Percentiles rank a stretch among this genome's conserved stretches.
These are phyloP conservation scores for Ceramica pisi DNA, from an alignment of 2,888 invertebrate species.

Conservation along the genomic window DNA sequence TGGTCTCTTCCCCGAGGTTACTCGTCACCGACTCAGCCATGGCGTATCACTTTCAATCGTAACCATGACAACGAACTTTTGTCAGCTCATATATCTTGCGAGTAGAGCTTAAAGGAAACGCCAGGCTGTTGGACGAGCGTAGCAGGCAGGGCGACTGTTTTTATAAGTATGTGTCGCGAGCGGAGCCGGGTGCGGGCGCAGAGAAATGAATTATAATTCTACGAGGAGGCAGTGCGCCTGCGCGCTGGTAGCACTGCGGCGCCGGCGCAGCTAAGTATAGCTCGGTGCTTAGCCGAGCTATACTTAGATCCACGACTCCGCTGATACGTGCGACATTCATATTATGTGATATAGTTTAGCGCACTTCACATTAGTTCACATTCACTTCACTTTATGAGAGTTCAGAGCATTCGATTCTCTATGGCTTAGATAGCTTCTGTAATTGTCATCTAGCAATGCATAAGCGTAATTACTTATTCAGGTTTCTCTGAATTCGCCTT, in stretches of 20 bases:
- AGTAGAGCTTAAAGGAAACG: constrained; percentile 16
- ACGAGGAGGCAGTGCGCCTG: constrained; percentile 6
- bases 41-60: constrained; percentile 17
- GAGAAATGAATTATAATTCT: constrained; percentile 45
- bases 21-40: neutral
- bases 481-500: neutral
- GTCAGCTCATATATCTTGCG: constrained; percentile 37
- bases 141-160: constrained; percentile 14
- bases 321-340: constrained; percentile 11
- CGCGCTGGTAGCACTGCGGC: constrained; percentile 13
- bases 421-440: no score
- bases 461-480: neutral
- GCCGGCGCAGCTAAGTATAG: constrained; percentile 52
- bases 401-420: neutral
- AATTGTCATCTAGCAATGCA: neutral
- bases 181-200: constrained; percentile 26
- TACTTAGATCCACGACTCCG: constrained; percentile 29
- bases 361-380: neutral
- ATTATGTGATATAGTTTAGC: constrained; percentile 4
- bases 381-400: neutral
- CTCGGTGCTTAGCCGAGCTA: constrained; percentile 16
- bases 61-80: constrained; percentile 24
- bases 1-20: neutral
- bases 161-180: constrained; percentile 21
- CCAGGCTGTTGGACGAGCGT: neutral